A percentile compares a stretch with the other conserved stretches of the same genome.
phyloP scores from a whole-genome alignment of 2,888 invertebrate genomes.

The Coleophora flavipennella region DNA sequence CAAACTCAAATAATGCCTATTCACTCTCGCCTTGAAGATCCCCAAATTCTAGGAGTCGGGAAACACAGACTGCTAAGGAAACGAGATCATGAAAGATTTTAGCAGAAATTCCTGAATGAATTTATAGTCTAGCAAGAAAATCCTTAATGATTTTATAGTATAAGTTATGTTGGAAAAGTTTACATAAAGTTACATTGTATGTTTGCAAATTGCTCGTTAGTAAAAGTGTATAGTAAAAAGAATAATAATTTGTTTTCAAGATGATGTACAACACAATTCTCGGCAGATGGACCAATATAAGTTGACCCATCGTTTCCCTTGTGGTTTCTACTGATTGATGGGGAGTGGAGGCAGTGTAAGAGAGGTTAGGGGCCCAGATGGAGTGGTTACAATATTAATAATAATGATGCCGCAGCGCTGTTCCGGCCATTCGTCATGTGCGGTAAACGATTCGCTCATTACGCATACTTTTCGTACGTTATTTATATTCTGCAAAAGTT shows the following conservation, averaged over 20 bases:
- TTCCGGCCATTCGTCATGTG: constrained; percentile 44
- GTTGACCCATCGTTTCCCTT: constrained; percentile 19
- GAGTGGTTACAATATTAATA: constrained; percentile 47
- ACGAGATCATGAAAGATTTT: too few relatives aligned
- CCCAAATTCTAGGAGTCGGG: too few relatives aligned
- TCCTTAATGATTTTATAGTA: too few relatives aligned
- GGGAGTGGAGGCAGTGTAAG: neutral
- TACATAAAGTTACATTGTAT: too few relatives aligned
- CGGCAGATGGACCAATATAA: constrained; percentile 33
- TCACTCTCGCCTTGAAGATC: too few relatives aligned
- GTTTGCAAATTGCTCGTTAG: constrained; percentile 17
- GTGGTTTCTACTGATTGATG: neutral
- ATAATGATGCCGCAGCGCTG: constrained; percentile 45
- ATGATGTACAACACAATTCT: constrained; percentile 47
- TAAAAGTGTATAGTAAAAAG: constrained; percentile 30
- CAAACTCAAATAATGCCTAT: too few relatives aligned
- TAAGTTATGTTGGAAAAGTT: too few relatives aligned
- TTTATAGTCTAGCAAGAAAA: too few relatives aligned
- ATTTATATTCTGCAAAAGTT: too few relatives aligned
- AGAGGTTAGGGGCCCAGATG: constrained; percentile 19
- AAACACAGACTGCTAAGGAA: too few relatives aligned
- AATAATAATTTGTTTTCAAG: constrained; percentile 43
- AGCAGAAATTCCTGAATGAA: too few relatives aligned
- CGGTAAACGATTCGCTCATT: constrained; percentile 55
- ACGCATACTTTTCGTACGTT: constrained; percentile 15